These are phyloP conservation scores for Puma concolor DNA, from an alignment of 2,113 vertebrate species.

Conservation along the genomic window DNA sequence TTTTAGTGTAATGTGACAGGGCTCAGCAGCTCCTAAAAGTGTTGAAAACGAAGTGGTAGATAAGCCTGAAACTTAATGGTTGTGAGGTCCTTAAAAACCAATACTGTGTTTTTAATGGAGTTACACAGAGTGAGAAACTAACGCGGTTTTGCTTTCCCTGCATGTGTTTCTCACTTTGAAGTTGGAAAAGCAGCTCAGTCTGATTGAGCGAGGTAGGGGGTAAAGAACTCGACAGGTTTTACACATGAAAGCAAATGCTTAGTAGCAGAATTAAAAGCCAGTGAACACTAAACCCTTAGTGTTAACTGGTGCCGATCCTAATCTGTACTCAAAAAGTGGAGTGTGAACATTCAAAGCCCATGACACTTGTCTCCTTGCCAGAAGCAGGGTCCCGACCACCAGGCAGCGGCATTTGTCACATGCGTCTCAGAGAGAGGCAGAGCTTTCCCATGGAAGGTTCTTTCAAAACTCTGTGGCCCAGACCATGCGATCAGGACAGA, in stretches of 20 bases:
- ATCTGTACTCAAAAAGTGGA: constrained; percentile 13
- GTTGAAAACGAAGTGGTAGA: constrained; percentile 62
- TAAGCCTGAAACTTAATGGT: constrained; percentile 67
- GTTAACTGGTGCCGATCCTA: constrained; percentile 29
- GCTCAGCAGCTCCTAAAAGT: constrained; percentile 56
- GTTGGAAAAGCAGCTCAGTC: constrained; percentile 37
- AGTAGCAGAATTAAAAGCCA: constrained; percentile 70
- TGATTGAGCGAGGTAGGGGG: constrained; percentile 75
- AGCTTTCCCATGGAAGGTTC: not conserved
- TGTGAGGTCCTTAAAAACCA: constrained; percentile 76
- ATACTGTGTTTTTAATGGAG: constrained; percentile 69
- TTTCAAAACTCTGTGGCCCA: not conserved
- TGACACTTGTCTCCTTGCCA: constrained; percentile 20
- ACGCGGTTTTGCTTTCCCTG: constrained; percentile 56
- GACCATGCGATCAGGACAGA: not conserved
- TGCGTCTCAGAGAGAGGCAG: not conserved
- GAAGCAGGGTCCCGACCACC: not conserved
- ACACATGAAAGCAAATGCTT: constrained; percentile 62
- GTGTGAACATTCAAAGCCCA: not conserved
- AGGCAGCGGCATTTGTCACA: not conserved
- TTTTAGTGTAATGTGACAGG: constrained; percentile 55
- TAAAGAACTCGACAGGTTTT: constrained; percentile 63
- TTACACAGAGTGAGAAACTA: constrained; percentile 64
- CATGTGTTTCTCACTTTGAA: constrained; percentile 64
- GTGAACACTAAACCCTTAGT: constrained; percentile 16